Base-by-base conservation (phyloP, 2,888 invertebrate species). In the Glyphotaelius pellucidus region DNA sequence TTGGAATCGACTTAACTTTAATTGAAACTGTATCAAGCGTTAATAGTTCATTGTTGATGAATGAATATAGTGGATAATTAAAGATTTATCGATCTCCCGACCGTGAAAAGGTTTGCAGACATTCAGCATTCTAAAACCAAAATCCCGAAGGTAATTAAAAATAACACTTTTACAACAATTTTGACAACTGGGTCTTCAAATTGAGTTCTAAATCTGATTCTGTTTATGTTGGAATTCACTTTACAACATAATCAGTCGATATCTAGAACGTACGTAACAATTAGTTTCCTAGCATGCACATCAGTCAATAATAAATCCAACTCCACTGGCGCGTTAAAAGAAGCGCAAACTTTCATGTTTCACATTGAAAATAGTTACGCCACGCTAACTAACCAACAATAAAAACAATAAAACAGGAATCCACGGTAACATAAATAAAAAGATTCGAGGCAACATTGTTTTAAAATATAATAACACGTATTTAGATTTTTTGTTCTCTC, bases 261-360 rank as follows among this genome's bases (percentile, higher is more conserved):
- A 81, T 81, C 31, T 30, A 81, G 31, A 81, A 32, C 14, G 81
- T 19, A 32, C 32, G 81, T 67, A 67, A 67, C 67, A 67, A 67
- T 67, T 67, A 25, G 31, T 35, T 80, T 80, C 31, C 35, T 80
- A 32, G 80, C 83, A 83, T 79, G 88, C 88, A 89, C 67, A 79
- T 35, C 79, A 80, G 38, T 80, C 32, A 25, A 35, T 35, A 35
- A 35, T n/a, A 67, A n/a, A 25, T 67, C 67, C 25, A 67, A 25
- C 79, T 32, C n/a, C 88, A 25, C 32, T 80, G 88, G 38, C 35
- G 79, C 88, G 80, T 80, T 79, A 35, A 87, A 88, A 38, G 38
- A 89, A 89, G 88, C 88, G 67, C 80, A 80, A 30, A 80, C 88
- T 89, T 89, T 89, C 88, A 79, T 89, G 88, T 79, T 80, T n/a